These are phyloP conservation scores for Microtus richardsoni DNA, from an alignment of 2,113 vertebrate species.

Conservation along the genomic window DNA sequence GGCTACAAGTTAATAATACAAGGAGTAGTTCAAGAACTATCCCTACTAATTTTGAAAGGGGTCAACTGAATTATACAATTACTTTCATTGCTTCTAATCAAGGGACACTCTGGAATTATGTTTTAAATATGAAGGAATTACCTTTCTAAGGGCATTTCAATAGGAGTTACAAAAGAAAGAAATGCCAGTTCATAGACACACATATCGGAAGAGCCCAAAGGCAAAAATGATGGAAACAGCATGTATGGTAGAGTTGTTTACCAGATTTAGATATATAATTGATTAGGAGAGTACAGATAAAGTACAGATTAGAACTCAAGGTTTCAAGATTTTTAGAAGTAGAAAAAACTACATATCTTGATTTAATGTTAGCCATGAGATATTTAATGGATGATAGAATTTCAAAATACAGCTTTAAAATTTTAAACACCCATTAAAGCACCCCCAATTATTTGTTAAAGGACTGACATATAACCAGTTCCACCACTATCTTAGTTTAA, in stretches of 20 bases:
- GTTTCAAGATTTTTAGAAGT: slow-evolving; percentile 56
- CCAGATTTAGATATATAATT: slow-evolving; percentile 10
- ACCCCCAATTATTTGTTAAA: slow-evolving; percentile 40
- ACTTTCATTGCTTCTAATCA: slow-evolving; percentile 24
- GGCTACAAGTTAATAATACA: slow-evolving; percentile 47
- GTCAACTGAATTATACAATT: slow-evolving; percentile 6
- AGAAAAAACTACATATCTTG: background rate
- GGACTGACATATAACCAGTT: slow-evolving; percentile 3
- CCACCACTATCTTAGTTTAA: slow-evolving; percentile 38
- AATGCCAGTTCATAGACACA: background rate
- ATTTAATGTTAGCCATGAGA: slow-evolving; percentile 14
- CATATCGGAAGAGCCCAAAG: background rate
- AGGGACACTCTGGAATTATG: background rate
- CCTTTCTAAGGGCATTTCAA: background rate
- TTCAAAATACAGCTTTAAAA: slow-evolving; percentile 50
- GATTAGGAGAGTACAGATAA: slow-evolving; percentile 38
- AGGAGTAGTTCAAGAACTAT: background rate
- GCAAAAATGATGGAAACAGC: slow-evolving; percentile 42
- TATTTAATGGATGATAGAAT: background rate
- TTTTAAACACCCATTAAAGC: slow-evolving; percentile 36
- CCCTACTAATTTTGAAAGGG: slow-evolving; percentile 8
- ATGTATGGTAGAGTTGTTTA: background rate
- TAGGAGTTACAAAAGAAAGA: slow-evolving; percentile 32
- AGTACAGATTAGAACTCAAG: slow-evolving; percentile 31
- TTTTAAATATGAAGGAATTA: slow-evolving; percentile 47